Conservation (phyloP, 1,140 invertebrate species). For the Drosophila cardini region DNA sequence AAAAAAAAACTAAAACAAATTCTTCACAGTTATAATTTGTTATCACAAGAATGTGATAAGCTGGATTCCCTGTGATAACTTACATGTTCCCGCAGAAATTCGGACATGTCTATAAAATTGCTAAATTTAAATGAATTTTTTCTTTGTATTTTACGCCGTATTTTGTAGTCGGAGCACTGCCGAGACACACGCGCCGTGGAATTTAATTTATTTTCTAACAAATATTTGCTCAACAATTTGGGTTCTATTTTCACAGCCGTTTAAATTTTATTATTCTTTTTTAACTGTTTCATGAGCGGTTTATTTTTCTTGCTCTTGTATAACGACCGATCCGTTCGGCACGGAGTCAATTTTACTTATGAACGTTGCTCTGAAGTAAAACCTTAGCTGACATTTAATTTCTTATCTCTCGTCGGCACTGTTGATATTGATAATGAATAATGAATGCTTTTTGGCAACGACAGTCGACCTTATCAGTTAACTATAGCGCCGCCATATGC, state of each 20-base stretch:
- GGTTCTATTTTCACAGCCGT: constrained; percentile 72
- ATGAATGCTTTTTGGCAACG: constrained; percentile 72
- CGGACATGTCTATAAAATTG: constrained; percentile 55
- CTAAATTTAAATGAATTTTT: neutral
- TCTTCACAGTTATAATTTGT: constrained; percentile 31
- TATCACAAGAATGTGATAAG: constrained; percentile 61
- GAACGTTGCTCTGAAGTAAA: constrained; percentile 34
- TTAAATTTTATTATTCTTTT: constrained; percentile 30
- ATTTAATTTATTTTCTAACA: constrained; percentile 50
- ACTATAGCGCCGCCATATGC: constrained; percentile 42
- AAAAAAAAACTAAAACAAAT: neutral
- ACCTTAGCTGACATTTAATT: constrained; percentile 47
- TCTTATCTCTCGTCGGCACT: constrained; percentile 61
- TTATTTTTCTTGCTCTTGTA: neutral
- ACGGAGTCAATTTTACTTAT: constrained; percentile 64
- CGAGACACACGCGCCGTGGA: constrained; percentile 44
- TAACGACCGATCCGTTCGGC: constrained; percentile 47
- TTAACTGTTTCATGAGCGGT: neutral
- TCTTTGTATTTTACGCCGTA: constrained; percentile 29
- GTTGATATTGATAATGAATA: constrained; percentile 68
- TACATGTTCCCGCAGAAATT: constrained; percentile 75
- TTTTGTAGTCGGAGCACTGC: constrained; percentile 14
- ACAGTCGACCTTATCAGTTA: constrained; percentile 41
- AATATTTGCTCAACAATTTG: constrained; percentile 67
- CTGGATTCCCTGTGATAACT: constrained; percentile 29